phyloP scores from a whole-genome alignment of 30 jellyfish, hydroid and myxozoan species.

The Aurelia sp. region DNA sequence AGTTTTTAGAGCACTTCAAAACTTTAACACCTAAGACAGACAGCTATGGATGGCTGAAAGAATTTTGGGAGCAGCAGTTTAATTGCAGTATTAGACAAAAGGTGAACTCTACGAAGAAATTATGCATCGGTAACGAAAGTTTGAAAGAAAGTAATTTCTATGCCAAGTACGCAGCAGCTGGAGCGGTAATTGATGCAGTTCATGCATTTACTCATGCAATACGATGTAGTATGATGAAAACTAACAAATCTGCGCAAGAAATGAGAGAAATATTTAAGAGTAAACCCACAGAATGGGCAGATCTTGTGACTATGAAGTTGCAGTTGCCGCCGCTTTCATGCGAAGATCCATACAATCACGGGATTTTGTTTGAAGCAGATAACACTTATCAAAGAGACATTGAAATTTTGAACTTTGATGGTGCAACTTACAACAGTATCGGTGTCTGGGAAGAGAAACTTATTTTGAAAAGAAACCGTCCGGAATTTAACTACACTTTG shows the following conservation, averaged over 20 bases:
- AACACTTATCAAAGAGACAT: conserved; percentile 10
- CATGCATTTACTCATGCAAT: conserved; percentile 19
- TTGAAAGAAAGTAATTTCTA: conserved; percentile 13
- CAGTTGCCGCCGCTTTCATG: neutral
- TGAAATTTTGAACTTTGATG: conserved; percentile 34
- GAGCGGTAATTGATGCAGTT: conserved; percentile 59
- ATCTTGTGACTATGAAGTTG: neutral
- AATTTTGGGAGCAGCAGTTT: conserved; percentile 64
- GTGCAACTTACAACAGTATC: conserved; percentile 17
- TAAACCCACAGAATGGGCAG: neutral
- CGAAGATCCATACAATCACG: neutral
- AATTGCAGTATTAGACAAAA: neutral
- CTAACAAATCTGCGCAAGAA: neutral
- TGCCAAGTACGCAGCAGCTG: conserved; percentile 46
- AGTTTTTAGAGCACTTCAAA: conserved; percentile 30
- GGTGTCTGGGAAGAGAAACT: conserved; percentile 10
- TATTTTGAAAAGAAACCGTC: too few species aligned
- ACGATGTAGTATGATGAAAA: neutral
- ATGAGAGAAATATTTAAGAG: neutral
- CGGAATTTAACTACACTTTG: neutral
- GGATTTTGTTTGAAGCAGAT: neutral
- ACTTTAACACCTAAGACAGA: conserved; percentile 7
- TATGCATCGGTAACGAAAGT: conserved; percentile 48
- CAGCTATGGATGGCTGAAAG: conserved; percentile 57
- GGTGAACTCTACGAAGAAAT: neutral